Conservation (phyloP, 2,113 vertebrate genomes). For the Colaptes auratus region DNA sequence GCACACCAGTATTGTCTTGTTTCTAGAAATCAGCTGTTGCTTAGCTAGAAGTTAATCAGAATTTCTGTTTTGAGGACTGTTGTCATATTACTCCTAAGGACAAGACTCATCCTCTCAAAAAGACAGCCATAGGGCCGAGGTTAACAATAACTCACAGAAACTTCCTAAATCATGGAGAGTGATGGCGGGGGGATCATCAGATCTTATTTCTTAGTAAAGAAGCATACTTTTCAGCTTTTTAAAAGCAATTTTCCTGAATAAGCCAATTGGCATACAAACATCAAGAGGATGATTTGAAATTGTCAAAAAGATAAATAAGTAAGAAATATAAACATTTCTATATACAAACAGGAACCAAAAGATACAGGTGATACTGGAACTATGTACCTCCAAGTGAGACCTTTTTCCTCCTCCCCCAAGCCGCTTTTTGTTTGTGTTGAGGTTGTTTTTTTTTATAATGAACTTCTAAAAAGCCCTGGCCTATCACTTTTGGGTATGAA, state of each 20-base stretch:
- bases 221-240: neutral
- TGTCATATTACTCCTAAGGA: neutral
- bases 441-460: neutral
- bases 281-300: neutral
- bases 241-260: neutral
- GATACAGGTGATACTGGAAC: neutral
- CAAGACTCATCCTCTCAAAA: neutral
- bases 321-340: neutral
- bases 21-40: neutral
- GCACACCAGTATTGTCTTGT: neutral
- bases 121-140: neutral
- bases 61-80: neutral
- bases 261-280: neutral
- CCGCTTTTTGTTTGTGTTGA: no score
- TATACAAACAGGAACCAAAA: neutral
- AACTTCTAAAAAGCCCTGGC: neutral
- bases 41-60: neutral
- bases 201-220: neutral
- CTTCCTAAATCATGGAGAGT: neutral
- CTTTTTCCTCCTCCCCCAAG: neutral
- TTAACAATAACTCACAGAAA: neutral
- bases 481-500: neutral
- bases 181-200: neutral
- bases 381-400: neutral
- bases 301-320: neutral